Evolutionary conservation across 2,888 invertebrate species (phyloP).

Genomic region (Caenorhabditis panamensis): DNA sequence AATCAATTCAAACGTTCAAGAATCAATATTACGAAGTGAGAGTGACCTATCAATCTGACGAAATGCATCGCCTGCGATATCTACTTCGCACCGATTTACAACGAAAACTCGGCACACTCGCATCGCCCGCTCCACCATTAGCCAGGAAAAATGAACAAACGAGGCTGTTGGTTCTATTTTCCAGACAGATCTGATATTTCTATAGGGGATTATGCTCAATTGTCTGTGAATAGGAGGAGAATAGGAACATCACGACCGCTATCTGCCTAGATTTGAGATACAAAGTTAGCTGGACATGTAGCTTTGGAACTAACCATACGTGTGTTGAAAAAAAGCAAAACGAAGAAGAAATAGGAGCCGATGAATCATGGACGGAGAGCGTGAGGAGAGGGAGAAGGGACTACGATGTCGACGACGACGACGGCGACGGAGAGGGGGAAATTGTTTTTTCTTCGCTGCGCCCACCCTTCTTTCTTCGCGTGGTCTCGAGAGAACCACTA

Average conservation of each 20-base stretch:
- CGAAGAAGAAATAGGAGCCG: conserved; percentile 56
- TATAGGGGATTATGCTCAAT: background rate
- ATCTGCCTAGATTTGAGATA: background rate
- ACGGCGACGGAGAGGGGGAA: conserved; percentile 27
- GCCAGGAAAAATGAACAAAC: conserved; percentile 13
- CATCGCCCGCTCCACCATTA: conserved; percentile 3
- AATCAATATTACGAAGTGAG: conserved; percentile 38
- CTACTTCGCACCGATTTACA: conserved; percentile 36
- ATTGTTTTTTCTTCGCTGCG: conserved; percentile 52
- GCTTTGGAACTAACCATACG: conserved; percentile 1
- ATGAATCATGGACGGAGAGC: conserved; percentile 59
- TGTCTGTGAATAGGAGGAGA: background rate
- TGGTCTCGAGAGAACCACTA: conserved; percentile 51
- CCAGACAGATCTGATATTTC: background rate
- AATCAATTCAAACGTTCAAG: conserved; percentile 33
- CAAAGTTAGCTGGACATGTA: background rate
- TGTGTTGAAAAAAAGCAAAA: conserved; percentile 31
- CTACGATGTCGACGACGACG: conserved; percentile 40
- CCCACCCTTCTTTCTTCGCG: conserved; percentile 48
- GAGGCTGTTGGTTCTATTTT: background rate
- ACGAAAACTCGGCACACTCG: conserved; percentile 11
- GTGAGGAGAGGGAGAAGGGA: conserved; percentile 31
- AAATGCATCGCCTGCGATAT: conserved; percentile 3
- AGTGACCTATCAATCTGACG: conserved; percentile 31
- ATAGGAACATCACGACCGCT: background rate